phyloP scores from a whole-genome alignment of 2,113 vertebrate genomes.

The Nesospiza acunhae region DNA sequence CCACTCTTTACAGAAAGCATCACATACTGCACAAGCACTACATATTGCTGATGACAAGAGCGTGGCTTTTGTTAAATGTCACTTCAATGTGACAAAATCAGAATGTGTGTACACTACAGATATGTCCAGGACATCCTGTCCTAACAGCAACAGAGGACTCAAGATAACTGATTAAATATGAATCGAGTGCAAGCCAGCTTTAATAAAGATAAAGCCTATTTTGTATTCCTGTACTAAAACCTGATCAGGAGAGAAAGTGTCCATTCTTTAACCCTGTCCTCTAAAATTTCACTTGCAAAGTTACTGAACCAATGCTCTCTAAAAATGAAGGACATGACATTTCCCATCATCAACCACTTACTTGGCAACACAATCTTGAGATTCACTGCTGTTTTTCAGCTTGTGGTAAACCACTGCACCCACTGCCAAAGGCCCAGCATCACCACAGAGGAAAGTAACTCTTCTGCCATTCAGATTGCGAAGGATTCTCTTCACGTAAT shows the following conservation, averaged over 20 bases:
- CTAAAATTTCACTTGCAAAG: neutral
- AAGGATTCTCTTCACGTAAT: slow-evolving; percentile 91
- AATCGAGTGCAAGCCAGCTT: neutral
- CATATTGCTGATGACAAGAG: fast-evolving
- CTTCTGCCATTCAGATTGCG: slow-evolving; percentile 89
- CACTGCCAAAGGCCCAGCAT: slow-evolving; percentile 92
- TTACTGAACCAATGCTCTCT: neutral
- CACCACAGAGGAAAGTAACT: slow-evolving; percentile 94
- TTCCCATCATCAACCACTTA: slow-evolving; percentile 60
- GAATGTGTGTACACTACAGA: neutral
- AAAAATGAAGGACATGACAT: neutral
- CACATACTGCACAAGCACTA: neutral
- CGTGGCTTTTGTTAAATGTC: neutral
- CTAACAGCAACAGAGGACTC: neutral
- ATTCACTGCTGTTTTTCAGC: slow-evolving; percentile 82
- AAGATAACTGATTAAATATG: neutral
- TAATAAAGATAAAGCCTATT: neutral
- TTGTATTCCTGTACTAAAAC: neutral
- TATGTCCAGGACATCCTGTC: neutral
- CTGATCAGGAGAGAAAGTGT: neutral
- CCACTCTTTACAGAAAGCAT: neutral
- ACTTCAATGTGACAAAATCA: neutral
- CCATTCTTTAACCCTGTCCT: neutral
- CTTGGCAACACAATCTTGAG: slow-evolving; percentile 88
- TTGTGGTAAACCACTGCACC: slow-evolving; percentile 91